Evolutionary conservation across 2,888 invertebrate species (phyloP).

Genomic region (Melikaiella ostensackeni): DNA sequence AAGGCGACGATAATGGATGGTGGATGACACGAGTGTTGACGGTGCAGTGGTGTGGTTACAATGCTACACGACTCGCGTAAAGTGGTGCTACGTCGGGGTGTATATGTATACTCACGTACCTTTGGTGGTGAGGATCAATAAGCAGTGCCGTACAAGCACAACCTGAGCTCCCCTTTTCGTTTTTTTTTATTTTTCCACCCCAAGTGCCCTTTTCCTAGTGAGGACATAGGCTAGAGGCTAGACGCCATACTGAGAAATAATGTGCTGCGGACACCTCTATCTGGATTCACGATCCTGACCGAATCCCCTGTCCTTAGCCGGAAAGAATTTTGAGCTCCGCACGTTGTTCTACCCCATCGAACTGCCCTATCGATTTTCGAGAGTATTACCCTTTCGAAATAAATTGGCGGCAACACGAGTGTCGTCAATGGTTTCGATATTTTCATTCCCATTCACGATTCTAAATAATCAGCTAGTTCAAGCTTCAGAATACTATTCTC

Average conservation of each 20-base stretch:
- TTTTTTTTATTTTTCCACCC: constrained; percentile 14
- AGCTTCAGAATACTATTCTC: too few relatives aligned
- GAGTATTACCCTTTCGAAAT: constrained; percentile 18
- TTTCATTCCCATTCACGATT: neutral
- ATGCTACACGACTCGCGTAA: constrained; percentile 53
- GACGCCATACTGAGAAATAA: neutral
- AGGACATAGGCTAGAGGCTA: neutral
- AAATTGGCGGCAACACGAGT: neutral
- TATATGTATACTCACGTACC: constrained; percentile 71
- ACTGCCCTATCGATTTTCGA: constrained; percentile 21
- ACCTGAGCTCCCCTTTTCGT: constrained; percentile 35
- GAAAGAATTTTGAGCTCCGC: neutral
- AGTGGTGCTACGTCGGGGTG: constrained; percentile 67
- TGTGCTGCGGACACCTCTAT: neutral
- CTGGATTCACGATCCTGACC: neutral
- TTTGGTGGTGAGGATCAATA: constrained; percentile 76
- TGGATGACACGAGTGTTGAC: constrained; percentile 35
- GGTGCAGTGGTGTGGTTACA: constrained; percentile 47
- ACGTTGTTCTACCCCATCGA: constrained; percentile 17
- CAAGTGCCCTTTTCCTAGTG: constrained; percentile 2
- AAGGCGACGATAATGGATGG: neutral
- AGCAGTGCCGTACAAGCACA: constrained; percentile 72
- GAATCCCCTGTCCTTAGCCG: neutral
- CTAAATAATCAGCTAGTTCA: too few relatives aligned
- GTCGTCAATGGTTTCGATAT: constrained; percentile 3